Evolutionary conservation across 2,113 vertebrate genomes (phyloP).

Genomic region (Empidonax alnorum): DNA sequence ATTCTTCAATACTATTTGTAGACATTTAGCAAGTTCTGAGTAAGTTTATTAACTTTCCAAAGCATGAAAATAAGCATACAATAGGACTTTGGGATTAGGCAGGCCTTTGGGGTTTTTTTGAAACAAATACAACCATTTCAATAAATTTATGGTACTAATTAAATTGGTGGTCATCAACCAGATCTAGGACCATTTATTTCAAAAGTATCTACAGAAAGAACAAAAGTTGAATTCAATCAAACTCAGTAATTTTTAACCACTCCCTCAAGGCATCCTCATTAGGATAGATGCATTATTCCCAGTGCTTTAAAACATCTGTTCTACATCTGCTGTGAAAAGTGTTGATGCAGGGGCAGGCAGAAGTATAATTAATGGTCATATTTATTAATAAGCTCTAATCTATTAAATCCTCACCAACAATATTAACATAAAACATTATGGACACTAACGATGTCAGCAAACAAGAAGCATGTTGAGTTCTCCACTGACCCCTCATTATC

Average conservation of each 20-base stretch:
- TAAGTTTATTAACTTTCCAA: neutral
- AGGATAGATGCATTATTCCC: neutral
- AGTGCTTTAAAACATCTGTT: neutral
- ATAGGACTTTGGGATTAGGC: neutral
- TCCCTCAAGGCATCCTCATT: neutral
- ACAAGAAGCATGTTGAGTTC: neutral
- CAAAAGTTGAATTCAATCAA: neutral
- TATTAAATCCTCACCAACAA: neutral
- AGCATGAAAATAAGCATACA: neutral
- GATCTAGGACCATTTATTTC: neutral
- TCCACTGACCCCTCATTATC: neutral
- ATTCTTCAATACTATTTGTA: neutral
- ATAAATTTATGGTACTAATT: neutral
- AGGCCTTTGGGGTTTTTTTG: neutral
- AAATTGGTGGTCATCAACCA: neutral
- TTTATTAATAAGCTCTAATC: neutral
- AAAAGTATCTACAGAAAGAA: neutral
- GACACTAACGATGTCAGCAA: neutral
- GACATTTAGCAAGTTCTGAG: neutral
- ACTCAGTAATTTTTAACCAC: neutral
- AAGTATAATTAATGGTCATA: neutral
- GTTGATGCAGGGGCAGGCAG: neutral
- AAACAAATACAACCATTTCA: neutral
- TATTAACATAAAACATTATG: neutral
- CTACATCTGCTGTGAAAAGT: neutral